Evolutionary conservation across 2,797 vertebrate species (phyloP).

Genomic region (Vespertilio murinus): DNA sequence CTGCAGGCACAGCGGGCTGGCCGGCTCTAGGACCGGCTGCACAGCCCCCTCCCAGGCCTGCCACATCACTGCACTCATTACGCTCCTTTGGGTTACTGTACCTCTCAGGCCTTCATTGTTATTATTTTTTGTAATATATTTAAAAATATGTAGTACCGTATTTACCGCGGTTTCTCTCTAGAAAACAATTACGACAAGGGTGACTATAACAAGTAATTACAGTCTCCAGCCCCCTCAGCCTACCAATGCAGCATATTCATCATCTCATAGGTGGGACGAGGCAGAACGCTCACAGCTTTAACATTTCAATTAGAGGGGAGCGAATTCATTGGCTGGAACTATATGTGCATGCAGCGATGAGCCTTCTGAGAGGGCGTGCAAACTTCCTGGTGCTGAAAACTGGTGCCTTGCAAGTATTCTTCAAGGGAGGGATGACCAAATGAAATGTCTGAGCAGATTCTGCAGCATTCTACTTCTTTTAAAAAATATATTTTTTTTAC

Average conservation of each 20-base stretch:
- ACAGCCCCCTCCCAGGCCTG: rapidly evolving
- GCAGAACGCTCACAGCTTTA: not conserved
- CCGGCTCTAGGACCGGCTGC: not conserved
- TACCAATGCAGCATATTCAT: not conserved
- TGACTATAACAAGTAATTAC: not conserved
- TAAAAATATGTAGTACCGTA: not conserved
- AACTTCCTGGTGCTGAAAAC: not conserved
- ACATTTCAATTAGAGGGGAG: not conserved
- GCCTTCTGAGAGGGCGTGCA: not conserved
- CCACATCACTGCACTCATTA: not conserved
- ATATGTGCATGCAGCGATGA: not conserved
- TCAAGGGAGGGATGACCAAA: not conserved
- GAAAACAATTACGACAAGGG: constrained; percentile 1
- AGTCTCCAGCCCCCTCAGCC: not conserved
- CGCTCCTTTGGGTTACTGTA: not conserved
- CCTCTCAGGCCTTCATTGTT: not conserved
- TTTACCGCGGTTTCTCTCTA: not conserved
- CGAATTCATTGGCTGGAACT: not conserved
- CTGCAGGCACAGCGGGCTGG: not conserved
- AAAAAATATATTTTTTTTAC: no score
- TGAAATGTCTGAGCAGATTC: not conserved
- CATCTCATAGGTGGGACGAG: not conserved
- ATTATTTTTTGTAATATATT: not conserved
- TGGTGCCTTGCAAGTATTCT: not conserved
- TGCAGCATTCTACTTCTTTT: not conserved